Conservation (phyloP, 2,888 invertebrate species). For the Onchidella celtica region DNA sequence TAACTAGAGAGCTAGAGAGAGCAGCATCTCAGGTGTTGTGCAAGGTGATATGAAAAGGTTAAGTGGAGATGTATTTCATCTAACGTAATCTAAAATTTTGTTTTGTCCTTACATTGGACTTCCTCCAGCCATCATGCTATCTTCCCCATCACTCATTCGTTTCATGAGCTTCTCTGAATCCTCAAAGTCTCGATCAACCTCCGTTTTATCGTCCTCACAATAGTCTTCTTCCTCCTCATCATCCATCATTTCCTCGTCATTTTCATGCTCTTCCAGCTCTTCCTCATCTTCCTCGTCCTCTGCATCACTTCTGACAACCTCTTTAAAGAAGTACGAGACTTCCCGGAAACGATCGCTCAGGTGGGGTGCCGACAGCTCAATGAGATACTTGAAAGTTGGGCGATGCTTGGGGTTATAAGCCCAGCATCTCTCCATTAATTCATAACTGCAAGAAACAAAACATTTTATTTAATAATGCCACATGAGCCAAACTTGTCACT, state of each 20-base stretch:
- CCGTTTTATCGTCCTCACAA: neutral
- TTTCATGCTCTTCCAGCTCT: conserved; percentile 46
- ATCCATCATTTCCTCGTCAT: neutral
- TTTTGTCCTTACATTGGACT: neutral
- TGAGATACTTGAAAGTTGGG: conserved; percentile 89
- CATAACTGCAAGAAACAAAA: conserved; percentile 82
- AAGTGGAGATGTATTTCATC: too few relatives aligned
- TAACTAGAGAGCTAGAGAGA: too few relatives aligned
- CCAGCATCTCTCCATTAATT: conserved; percentile 96
- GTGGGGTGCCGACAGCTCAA: conserved; percentile 87
- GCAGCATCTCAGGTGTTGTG: too few relatives aligned
- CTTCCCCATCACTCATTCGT: conserved; percentile 3
- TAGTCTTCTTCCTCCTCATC: neutral
- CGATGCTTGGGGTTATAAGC: conserved; percentile 88
- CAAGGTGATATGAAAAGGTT: too few relatives aligned
- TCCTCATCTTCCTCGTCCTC: conserved; percentile 58
- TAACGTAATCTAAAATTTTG: too few relatives aligned
- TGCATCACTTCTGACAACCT: conserved; percentile 52
- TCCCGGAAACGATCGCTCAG: conserved; percentile 85
- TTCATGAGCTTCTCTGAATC: neutral
- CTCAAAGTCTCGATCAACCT: neutral
- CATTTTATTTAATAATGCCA: neutral
- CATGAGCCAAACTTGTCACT: neutral
- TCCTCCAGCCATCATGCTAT: neutral
- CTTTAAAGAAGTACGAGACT: conserved; percentile 84